Evolutionary conservation across 2,888 invertebrate genomes (phyloP).

Genomic region (Pseudanteris insignis): DNA sequence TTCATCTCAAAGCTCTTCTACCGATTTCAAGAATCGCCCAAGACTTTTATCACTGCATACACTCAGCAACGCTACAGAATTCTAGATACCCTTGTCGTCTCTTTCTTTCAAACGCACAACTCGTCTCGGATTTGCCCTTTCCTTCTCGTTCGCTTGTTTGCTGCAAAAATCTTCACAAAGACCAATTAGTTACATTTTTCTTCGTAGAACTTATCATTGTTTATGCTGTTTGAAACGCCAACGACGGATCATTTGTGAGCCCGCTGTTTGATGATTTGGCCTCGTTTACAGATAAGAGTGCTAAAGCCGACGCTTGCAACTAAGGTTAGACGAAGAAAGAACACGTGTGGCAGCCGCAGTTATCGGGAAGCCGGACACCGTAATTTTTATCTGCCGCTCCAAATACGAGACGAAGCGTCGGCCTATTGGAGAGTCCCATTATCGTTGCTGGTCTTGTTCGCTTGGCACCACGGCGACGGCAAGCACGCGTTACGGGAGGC

Average conservation of each 20-base stretch:
- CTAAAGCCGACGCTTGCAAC: not conserved
- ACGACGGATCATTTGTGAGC: slow-evolving; percentile 9
- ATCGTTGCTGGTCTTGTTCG: slow-evolving; percentile 66
- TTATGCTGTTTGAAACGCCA: slow-evolving; percentile 51
- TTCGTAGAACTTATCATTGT: slow-evolving; percentile 52
- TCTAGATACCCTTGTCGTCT: slow-evolving; percentile 58
- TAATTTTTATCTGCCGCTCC: not conserved
- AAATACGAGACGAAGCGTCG: slow-evolving; percentile 38
- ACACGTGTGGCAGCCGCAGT: not conserved
- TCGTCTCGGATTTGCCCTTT: slow-evolving; percentile 44
- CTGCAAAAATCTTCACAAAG: slow-evolving; percentile 58
- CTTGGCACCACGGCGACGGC: slow-evolving; percentile 54
- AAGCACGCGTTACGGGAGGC: slow-evolving; percentile 61
- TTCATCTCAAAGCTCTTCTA: too few species aligned
- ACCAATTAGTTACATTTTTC: slow-evolving; percentile 66
- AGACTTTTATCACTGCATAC: slow-evolving; percentile 54
- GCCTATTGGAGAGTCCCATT: slow-evolving; percentile 66
- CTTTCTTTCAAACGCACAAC: slow-evolving; percentile 47
- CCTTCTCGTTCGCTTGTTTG: slow-evolving; percentile 58
- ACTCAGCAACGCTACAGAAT: slow-evolving; percentile 63
- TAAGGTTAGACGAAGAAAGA: not conserved
- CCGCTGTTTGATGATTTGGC: slow-evolving; percentile 4
- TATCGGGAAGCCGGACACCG: not conserved
- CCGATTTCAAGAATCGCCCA: too few species aligned
- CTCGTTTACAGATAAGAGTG: not conserved